Evolutionary conservation across 1,140 invertebrate genomes (phyloP).

Genomic region (Tetramorium parvispinum): DNA sequence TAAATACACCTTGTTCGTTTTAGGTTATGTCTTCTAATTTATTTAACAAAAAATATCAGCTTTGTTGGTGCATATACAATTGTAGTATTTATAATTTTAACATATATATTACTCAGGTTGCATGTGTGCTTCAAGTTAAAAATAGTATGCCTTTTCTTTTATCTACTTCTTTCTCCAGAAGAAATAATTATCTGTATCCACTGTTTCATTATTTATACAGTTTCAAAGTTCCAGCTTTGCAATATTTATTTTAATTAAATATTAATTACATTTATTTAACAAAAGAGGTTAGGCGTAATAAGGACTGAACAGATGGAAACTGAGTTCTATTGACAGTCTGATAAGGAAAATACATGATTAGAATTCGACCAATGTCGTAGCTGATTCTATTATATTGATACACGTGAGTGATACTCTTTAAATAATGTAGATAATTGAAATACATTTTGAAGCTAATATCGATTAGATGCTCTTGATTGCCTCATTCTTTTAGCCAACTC

Average conservation of each 20-base stretch:
- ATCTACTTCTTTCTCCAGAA: background rate
- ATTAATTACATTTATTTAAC: conserved; percentile 10
- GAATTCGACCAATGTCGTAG: conserved; percentile 37
- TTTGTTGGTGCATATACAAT: background rate
- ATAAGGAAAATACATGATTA: conserved; percentile 54
- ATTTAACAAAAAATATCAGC: background rate
- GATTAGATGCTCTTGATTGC: background rate
- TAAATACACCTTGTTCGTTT: conserved; percentile 3
- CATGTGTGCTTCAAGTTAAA: background rate
- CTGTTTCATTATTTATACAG: background rate
- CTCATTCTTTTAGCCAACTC: background rate
- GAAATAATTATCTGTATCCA: conserved; percentile 16
- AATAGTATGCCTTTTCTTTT: background rate
- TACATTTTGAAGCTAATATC: background rate
- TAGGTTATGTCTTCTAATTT: conserved; percentile 27
- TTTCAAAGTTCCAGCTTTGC: background rate
- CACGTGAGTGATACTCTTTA: background rate
- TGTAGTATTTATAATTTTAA: conserved; percentile 20
- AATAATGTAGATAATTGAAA: background rate
- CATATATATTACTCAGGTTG: background rate
- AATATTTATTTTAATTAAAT: background rate
- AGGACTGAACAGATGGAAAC: conserved; percentile 17
- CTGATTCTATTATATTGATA: conserved; percentile 50
- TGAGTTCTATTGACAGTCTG: conserved; percentile 12
- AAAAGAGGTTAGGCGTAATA: conserved; percentile 48